These are phyloP conservation scores for Vanacampus margaritifer DNA, from an alignment of 2,113 vertebrate genomes.

Conservation along the genomic window DNA sequence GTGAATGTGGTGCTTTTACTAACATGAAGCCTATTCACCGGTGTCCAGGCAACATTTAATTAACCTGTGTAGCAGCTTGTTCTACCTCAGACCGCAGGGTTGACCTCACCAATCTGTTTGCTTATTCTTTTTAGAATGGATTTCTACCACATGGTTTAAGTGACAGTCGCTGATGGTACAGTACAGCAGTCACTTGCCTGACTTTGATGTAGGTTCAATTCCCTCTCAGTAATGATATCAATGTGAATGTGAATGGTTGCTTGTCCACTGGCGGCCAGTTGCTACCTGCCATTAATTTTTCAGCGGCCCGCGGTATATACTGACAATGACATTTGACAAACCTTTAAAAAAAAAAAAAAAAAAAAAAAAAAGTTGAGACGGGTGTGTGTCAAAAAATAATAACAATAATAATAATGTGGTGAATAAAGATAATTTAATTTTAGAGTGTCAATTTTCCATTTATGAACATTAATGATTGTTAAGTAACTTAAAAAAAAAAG, in stretches of 20 bases:
- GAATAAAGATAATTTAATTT: too few species aligned
- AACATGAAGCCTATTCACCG: conserved; percentile 15
- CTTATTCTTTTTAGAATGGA: background rate
- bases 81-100: background rate
- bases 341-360: too few species aligned
- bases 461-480: too few species aligned
- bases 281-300: too few species aligned
- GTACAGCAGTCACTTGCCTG: background rate
- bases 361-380: too few species aligned
- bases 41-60: conserved; percentile 18
- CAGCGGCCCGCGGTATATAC: too few species aligned
- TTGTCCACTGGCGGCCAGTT: background rate
- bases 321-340: too few species aligned
- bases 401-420: too few species aligned
- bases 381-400: too few species aligned
- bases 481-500: too few species aligned
- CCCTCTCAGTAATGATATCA: background rate
- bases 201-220: background rate
- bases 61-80: background rate
- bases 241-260: background rate
- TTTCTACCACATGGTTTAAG: background rate
- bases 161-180: background rate
- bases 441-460: too few species aligned
- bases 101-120: background rate
- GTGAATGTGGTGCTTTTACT: conserved; percentile 24